Conservation (phyloP, 2,113 vertebrate genomes). For the Galemys pyrenaicus region DNA sequence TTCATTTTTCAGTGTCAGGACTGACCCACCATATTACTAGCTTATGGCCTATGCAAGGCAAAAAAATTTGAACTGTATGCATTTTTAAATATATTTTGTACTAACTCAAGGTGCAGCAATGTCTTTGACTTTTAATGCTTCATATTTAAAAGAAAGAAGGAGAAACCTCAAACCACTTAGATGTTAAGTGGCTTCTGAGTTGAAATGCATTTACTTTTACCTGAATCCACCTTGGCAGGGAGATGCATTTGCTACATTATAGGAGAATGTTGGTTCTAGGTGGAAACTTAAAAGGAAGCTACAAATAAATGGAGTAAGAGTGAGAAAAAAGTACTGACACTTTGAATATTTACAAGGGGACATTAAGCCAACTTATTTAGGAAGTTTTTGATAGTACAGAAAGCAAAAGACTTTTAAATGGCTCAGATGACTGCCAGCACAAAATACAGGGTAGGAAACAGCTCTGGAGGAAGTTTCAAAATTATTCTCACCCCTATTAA, state of each 20-base stretch:
- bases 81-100: conserved; percentile 88
- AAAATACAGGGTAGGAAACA: background rate
- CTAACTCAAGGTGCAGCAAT: conserved; percentile 83
- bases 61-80: conserved; percentile 87
- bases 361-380: background rate
- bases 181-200: background rate
- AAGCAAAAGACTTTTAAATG: background rate
- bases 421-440: background rate
- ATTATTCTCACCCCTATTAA: background rate
- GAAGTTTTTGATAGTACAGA: background rate
- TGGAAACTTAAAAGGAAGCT: background rate
- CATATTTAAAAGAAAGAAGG: conserved; percentile 75
- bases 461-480: background rate
- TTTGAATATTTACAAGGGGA: background rate
- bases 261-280: background rate
- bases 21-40: conserved; percentile 87
- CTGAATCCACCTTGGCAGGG: background rate
- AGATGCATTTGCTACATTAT: background rate
- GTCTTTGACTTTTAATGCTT: conserved; percentile 82
- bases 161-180: conserved; percentile 50
- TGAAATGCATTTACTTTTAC: conserved; percentile 66
- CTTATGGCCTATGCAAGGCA: conserved; percentile 85
- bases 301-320: background rate
- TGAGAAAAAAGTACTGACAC: background rate
- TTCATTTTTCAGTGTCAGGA: conserved; percentile 92